Base-by-base conservation (phyloP, 2,113 vertebrate species). In the Capreolus pygargus region DNA sequence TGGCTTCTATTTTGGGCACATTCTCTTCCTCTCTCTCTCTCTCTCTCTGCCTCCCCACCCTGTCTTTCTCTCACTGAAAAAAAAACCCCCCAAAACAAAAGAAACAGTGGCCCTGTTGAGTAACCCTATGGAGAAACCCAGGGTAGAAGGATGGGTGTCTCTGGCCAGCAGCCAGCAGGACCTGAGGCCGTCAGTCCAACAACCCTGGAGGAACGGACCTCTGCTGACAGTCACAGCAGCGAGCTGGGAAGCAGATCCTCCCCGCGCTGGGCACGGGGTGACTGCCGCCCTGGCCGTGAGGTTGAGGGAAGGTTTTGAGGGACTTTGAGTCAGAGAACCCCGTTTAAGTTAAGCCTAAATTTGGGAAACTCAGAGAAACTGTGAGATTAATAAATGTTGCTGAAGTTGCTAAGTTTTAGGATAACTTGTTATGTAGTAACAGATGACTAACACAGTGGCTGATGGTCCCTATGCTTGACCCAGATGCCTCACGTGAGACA, bases 311-410 rank as follows among this genome's bases (percentile, higher is more conserved):
- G 70, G 5, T 21, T 36, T 21, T 3, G 33, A 91, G 90, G 94
- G 27, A 54, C 33, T 28, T 50, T 39, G 30, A 54, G 47, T 95
- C 74, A 76, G 86, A 86, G 39, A 36, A 5, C 5, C 6, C 14
- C 61, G 14, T 9, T 50, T 45, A 43, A 25, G 47, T 45, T 39
- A n/a, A 89, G 30, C 52, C 82, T 90, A 64, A 89, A n/a, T 52
- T 95, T 50, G 30, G 64, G 67, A 74, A 28, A 83, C 39, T 28
- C 64, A 89, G 33, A 86, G 57, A 78, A 93, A 86, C 47, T 28
- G 3, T 33, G 30, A 92, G 60, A 79, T 58, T 78, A 61, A 25
- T 39, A 83, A 27, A 76, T 78, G 60, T 6, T 52, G 61, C 28
- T 83, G 54, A 58, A 92, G 60, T 7, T 94, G 36, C 50, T 90